Percentiles rank a stretch among this genome's conserved stretches.
Evolutionary conservation across 2,888 invertebrate genomes (phyloP).

Genomic region (Colostygia pectinataria): DNA sequence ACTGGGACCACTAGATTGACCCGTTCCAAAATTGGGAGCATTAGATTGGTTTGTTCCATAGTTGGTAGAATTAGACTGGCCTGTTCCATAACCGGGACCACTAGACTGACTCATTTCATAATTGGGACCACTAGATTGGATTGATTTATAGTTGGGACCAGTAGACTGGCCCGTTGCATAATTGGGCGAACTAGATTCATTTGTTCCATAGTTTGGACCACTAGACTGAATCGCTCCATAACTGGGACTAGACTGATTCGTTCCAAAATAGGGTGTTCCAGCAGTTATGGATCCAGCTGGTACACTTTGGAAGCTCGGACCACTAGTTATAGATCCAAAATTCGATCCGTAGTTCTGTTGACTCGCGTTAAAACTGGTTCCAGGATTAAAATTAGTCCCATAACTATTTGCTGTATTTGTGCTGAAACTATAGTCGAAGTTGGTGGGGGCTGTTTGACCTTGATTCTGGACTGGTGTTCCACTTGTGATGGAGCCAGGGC

Average conservation of each 20-base stretch:
- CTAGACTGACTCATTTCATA: background rate
- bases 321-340: conserved; percentile 39
- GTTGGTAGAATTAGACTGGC: background rate
- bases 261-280: conserved; percentile 43
- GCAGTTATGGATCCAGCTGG: conserved; percentile 52
- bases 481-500: conserved; percentile 43
- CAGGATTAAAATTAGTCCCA: conserved; percentile 1
- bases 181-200: background rate
- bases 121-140: conserved; percentile 9
- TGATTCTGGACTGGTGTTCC: conserved; percentile 33
- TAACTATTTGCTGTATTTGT: background rate
- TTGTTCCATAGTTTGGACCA: background rate
- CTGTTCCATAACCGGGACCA: conserved; percentile 17
- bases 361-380: background rate
- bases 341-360: conserved; percentile 11
- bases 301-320: conserved; percentile 26
- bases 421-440: conserved; percentile 12
- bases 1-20: background rate
- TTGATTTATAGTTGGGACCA: background rate
- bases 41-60: background rate
- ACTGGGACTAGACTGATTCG: background rate
- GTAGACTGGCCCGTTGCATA: conserved; percentile 4
- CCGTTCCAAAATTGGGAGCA: background rate
- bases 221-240: background rate
- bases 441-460: conserved; percentile 11